These are phyloP conservation scores for Leptopilina drosophilae DNA, from an alignment of 2,888 invertebrate species.

Conservation along the genomic window DNA sequence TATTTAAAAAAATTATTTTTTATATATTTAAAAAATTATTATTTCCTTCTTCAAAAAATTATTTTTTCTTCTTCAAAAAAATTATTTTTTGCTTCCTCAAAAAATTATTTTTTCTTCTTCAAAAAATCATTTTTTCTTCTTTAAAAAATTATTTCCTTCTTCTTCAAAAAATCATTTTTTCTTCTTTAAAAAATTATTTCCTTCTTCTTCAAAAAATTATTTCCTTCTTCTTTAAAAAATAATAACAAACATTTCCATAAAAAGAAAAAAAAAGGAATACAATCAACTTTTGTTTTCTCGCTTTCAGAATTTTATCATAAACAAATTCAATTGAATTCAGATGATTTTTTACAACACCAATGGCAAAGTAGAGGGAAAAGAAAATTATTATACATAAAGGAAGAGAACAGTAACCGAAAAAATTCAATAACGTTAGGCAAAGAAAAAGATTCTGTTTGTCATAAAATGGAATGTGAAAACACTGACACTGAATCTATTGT, in stretches of 20 bases:
- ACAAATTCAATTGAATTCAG: neutral
- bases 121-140: too few species aligned
- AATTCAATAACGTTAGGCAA: conserved; percentile 13
- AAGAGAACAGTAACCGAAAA: conserved; percentile 37
- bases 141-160: neutral
- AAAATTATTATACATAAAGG: neutral
- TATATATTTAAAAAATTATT: too few species aligned
- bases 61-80: too few species aligned
- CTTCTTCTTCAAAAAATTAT: too few species aligned
- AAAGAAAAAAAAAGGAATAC: neutral
- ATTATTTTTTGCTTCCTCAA: too few species aligned
- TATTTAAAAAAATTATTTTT: too few species aligned
- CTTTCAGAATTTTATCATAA: neutral
- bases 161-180: too few species aligned
- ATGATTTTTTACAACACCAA: neutral
- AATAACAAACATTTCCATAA: neutral
- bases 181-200: too few species aligned
- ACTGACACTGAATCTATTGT: neutral
- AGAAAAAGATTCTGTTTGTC: neutral
- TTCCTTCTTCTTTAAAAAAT: neutral
- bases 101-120: too few species aligned
- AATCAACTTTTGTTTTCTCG: neutral
- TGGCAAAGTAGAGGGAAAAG: neutral
- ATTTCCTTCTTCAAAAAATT: too few species aligned
- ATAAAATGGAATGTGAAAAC: conserved; percentile 9